These are phyloP conservation scores for Oostethus manadensis DNA, from an alignment of 2,113 vertebrate species.

Conservation along the genomic window DNA sequence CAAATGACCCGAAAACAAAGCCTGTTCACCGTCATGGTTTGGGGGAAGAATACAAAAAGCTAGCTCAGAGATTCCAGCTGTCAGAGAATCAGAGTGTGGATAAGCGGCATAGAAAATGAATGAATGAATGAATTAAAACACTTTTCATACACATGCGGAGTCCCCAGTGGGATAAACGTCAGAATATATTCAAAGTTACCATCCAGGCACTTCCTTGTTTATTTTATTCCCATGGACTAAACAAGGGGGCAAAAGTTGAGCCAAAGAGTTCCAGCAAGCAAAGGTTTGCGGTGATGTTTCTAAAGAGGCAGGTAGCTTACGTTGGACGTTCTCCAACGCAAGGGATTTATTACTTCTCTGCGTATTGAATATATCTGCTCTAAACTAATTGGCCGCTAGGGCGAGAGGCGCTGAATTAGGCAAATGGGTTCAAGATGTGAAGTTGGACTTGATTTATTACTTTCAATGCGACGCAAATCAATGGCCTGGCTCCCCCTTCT, in stretches of 20 bases:
- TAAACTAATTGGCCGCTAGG: constrained; percentile 79
- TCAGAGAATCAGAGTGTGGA: too few relatives aligned
- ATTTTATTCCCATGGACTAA: not conserved
- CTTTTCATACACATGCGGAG: not conserved
- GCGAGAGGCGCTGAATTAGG: constrained; percentile 74
- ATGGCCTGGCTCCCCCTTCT: constrained; percentile 60
- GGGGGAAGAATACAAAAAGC: too few relatives aligned
- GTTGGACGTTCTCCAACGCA: constrained; percentile 62
- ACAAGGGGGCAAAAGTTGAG: too few relatives aligned
- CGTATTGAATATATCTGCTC: constrained; percentile 75
- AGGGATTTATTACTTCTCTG: constrained; percentile 72
- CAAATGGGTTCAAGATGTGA: constrained; percentile 74
- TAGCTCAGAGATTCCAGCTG: too few relatives aligned
- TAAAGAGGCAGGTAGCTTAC: constrained; percentile 46
- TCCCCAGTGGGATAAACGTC: constrained; percentile 40
- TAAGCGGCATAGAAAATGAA: too few relatives aligned
- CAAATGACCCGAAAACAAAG: too few relatives aligned
- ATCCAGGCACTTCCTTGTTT: not conserved
- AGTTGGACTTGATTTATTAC: constrained; percentile 82
- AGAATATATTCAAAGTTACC: constrained; percentile 30
- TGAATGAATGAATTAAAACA: too few relatives aligned
- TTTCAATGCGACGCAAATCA: constrained; percentile 78
- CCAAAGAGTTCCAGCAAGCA: not conserved
- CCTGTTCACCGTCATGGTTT: too few relatives aligned
- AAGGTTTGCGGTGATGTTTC: constrained; percentile 26